phyloP scores from a whole-genome alignment of 2,797 vertebrate genomes.

The Ambastaia sidthimunki region DNA sequence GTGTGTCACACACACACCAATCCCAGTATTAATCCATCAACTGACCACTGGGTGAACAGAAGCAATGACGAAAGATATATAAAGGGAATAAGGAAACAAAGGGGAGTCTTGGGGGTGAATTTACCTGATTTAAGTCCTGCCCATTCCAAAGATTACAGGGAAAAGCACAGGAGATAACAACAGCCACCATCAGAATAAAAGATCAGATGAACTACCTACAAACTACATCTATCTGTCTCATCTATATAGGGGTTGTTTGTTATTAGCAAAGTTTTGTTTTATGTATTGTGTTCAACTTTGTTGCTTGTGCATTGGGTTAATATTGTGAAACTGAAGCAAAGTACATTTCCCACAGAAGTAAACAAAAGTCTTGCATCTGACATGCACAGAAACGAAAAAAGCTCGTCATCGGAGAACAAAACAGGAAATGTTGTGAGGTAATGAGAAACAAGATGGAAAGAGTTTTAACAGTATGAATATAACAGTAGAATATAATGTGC shows the following conservation, averaged over 20 bases:
- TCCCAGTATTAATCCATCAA: conserved; percentile 82
- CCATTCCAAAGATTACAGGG: conserved; percentile 87
- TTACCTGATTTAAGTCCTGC: conserved; percentile 98
- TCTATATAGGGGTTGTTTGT: conserved; percentile 10
- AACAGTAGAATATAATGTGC: conserved; percentile 26
- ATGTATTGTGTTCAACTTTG: too few relatives aligned
- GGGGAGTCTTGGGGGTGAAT: conserved; percentile 65
- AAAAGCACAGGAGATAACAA: conserved; percentile 92
- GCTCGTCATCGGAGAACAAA: conserved; percentile 4
- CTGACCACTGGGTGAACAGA: conserved; percentile 59
- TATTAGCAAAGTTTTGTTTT: neutral
- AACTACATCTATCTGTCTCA: conserved; percentile 47
- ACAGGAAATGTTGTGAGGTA: conserved; percentile 27
- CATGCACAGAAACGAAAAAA: conserved; percentile 1
- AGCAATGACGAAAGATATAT: conserved; percentile 62
- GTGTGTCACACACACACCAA: conserved; percentile 69
- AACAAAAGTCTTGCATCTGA: neutral
- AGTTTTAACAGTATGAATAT: conserved; percentile 19
- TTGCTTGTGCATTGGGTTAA: neutral
- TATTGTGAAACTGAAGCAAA: neutral
- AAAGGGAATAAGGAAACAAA: conserved; percentile 64
- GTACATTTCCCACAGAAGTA: neutral
- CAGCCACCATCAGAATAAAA: conserved; percentile 80
- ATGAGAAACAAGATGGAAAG: conserved; percentile 4
- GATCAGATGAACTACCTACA: conserved; percentile 48